phyloP scores from a whole-genome alignment of 35 echinoderm and acorn worm genomes.

The Antedon bifida region DNA sequence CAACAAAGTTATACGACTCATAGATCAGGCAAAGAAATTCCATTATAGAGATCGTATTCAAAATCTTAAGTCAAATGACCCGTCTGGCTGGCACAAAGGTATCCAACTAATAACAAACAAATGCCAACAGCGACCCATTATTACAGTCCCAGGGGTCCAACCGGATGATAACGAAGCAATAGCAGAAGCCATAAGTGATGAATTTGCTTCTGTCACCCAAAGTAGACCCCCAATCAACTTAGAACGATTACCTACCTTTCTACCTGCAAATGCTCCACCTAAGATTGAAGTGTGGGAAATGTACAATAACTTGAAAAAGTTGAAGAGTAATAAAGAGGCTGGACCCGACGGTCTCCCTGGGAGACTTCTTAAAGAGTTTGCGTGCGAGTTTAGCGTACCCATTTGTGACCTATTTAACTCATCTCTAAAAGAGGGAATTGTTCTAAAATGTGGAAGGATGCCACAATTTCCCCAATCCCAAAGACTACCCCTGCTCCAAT shows the following conservation, averaged over 20 bases:
- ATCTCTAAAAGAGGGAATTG: slow-evolving; percentile 19
- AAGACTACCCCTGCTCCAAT: slow-evolving; percentile 11
- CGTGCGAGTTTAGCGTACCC: neutral
- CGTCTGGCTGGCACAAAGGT: slow-evolving; percentile 22
- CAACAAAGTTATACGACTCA: neutral
- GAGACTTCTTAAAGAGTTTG: slow-evolving; percentile 10
- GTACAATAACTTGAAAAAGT: slow-evolving; percentile 12
- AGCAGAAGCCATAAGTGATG: slow-evolving; percentile 9
- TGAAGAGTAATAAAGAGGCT: neutral
- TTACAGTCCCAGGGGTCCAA: neutral
- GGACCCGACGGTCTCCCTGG: slow-evolving; percentile 9
- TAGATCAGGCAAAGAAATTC: slow-evolving; percentile 1
- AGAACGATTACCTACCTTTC: neutral
- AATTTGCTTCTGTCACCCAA: slow-evolving; percentile 19
- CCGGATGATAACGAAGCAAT: neutral
- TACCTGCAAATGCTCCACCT: neutral
- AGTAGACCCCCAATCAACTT: slow-evolving; percentile 6
- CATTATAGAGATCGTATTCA: slow-evolving; percentile 1
- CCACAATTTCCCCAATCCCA: neutral
- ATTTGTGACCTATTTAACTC: slow-evolving; percentile 22
- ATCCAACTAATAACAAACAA: slow-evolving; percentile 19
- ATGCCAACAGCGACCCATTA: neutral
- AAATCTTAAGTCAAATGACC: slow-evolving; percentile 17
- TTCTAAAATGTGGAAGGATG: slow-evolving; percentile 20
- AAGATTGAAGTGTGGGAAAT: slow-evolving; percentile 15